Conservation (phyloP, 1,140 invertebrate species). For the Stratiolaelaps scimitus region DNA sequence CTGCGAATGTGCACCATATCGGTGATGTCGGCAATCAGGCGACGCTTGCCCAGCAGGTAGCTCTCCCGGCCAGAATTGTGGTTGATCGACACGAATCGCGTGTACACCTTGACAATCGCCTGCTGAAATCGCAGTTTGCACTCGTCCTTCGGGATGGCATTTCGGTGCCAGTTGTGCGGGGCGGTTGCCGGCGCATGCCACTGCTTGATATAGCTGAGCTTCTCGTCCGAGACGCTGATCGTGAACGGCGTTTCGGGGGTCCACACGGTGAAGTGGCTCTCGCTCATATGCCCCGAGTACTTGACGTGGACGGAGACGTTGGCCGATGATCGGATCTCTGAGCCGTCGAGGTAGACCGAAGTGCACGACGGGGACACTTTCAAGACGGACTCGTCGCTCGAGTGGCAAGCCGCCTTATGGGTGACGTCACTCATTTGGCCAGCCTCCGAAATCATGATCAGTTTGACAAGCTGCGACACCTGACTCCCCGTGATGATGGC, state of each 20-base stretch:
- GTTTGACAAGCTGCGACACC: slow-evolving; percentile 84
- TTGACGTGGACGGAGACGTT: slow-evolving; percentile 87
- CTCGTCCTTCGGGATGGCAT: slow-evolving; percentile 14
- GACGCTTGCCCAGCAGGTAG: slow-evolving; percentile 65
- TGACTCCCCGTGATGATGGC: slow-evolving; percentile 83
- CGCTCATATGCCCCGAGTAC: slow-evolving; percentile 76
- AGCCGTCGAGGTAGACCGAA: slow-evolving; percentile 89
- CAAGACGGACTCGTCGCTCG: slow-evolving; percentile 84
- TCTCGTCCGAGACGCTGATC: slow-evolving; percentile 69
- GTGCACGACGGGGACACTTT: slow-evolving; percentile 94
- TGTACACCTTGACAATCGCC: slow-evolving; percentile 73
- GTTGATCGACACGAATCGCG: slow-evolving; percentile 72
- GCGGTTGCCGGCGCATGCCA: slow-evolving; percentile 41
- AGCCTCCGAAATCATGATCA: slow-evolving; percentile 82
- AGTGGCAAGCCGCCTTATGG: slow-evolving; percentile 83
- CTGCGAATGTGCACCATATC: slow-evolving; percentile 69
- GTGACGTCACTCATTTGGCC: slow-evolving; percentile 89
- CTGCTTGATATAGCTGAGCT: slow-evolving; percentile 77
- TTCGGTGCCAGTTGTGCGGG: slow-evolving; percentile 18
- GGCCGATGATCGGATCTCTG: slow-evolving; percentile 80
- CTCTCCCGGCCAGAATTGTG: slow-evolving; percentile 78
- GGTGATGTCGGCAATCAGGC: slow-evolving; percentile 73
- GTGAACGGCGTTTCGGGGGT: slow-evolving; percentile 88
- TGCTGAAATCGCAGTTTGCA: slow-evolving; percentile 64
- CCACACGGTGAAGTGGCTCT: slow-evolving; percentile 84